Evolutionary conservation across 2,888 invertebrate species (phyloP), one percentile per base, ranked within the genome.

Genomic region (Ochropacha duplaris): DNA sequence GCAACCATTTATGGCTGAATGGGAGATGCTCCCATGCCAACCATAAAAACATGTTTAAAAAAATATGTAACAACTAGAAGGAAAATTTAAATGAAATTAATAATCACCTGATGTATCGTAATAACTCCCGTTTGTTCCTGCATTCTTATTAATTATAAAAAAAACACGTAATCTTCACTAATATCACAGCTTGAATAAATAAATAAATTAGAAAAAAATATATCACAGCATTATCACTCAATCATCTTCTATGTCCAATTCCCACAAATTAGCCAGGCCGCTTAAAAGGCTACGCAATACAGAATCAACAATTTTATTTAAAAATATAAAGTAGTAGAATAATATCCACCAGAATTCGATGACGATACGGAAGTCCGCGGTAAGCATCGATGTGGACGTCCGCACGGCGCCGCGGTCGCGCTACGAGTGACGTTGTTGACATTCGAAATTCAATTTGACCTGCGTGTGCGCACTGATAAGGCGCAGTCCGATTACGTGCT

Each of bases 131-230:
- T 69, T 52, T 88, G 75, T 62, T 88, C 77, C 54, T 78, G 74
- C 89, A 88, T 90, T 68, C 75, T 36, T 62, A 44, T 58, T 28
- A 56, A 59, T 49, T 34, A 4, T 36, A 36, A 4, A 36, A 36
- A 5, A 5, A 63, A 44, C 58, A 57, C 22, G 60, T 61, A 57
- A 51, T 54, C 60, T 36, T 67, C 67, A 80, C 81, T 83, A 87
- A 60, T 86, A 91, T 89, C 88, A 90, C 90, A 91, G 88, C 49
- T 88, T 87, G 86, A 83, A 90, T 89, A 90, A 88, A 87, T 87
- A 87, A 79, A 71, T 57, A 64, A 68, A 65, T 64, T 58, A 62
- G 55, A 39, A 57, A 24, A 2, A 5, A 28, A 28, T 5, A 36
- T 4, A 62, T 58, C 60, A 69, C 59, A 60, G 64, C 72, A 68